A percentile compares a stretch with the other conserved stretches of the same genome.
phyloP scores from a whole-genome alignment of 2,113 vertebrate species.

The Furnarius figulus region DNA sequence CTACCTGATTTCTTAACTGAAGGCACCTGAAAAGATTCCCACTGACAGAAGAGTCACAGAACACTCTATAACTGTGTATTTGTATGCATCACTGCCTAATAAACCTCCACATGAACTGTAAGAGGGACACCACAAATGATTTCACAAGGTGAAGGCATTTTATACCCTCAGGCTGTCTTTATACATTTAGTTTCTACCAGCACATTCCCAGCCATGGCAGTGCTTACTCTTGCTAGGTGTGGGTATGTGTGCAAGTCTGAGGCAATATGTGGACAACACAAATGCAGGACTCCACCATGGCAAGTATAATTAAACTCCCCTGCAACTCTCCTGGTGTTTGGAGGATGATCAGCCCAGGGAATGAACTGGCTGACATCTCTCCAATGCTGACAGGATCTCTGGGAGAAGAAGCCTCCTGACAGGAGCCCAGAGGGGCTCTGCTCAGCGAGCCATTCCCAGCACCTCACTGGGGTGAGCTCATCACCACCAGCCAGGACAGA shows the following conservation, averaged over 20 bases:
- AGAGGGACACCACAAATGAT: background rate
- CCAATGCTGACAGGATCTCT: background rate
- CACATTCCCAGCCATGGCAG: background rate
- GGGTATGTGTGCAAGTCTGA: background rate
- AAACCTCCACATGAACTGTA: background rate
- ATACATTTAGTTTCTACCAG: background rate
- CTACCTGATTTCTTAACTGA: background rate
- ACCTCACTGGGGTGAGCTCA: background rate
- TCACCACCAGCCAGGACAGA: background rate
- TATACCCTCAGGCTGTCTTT: background rate
- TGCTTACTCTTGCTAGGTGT: no score
- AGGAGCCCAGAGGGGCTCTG: background rate
- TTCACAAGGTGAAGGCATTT: background rate
- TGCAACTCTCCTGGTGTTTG: background rate
- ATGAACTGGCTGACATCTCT: background rate
- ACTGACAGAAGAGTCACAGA: background rate
- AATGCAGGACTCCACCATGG: fast-evolving
- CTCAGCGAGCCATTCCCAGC: background rate
- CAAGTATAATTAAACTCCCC: background rate
- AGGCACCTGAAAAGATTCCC: background rate
- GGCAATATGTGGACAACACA: background rate
- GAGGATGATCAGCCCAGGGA: background rate
- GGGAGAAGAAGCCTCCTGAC: background rate
- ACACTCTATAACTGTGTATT: no score
- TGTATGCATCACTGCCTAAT: background rate